Base-by-base conservation (phyloP, 2,888 invertebrate species). In the Drosophila helvetica region DNA sequence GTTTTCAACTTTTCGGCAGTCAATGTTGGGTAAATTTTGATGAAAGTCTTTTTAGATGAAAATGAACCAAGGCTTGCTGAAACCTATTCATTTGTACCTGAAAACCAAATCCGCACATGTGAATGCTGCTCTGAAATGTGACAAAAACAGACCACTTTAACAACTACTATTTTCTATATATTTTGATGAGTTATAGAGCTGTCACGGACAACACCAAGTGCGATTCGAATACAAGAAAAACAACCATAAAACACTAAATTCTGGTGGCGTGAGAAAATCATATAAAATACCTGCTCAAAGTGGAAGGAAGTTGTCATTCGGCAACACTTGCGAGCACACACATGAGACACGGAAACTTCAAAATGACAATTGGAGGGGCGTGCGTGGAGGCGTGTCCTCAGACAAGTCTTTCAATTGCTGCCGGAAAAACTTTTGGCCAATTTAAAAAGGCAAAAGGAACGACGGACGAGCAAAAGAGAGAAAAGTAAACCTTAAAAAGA, bases 341-440 rank as follows among this genome's bases (percentile, higher is more conserved):
- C 60, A 80, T 77, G 70, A 79, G 78, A 85, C 81, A 79, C 68
- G 66, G 65, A 74, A 79, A 80, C 86, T 86, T 75, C 62, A 72
- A 78, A 18, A 81, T 81, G 85, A 75, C 81, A 79, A 82, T 87
- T 84, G 81, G 25, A 60, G 62, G 76, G 81, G 81, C 78, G 86
- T 72, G 57, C 69, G 68, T 48, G 48, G 15, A 50, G 67, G 77
- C 42, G 65, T 64, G 68, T 59, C 50, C 50, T 53, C 51, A 50
- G 66, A 68, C 70, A 70, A 70, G 53, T 52, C 69, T 55, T 60
- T 72, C 71, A 73, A 72, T 72, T 57, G 74, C 43, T 65, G 59
- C 48, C 51, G 18, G 18, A 53, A 46, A 61, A 53, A 33, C 53
- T 61, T 53, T 43, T 78, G 79, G 79, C 81, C 79, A 80, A 80